Base-by-base conservation (phyloP, 2,797 vertebrate genomes). In the Dallia pectoralis region DNA sequence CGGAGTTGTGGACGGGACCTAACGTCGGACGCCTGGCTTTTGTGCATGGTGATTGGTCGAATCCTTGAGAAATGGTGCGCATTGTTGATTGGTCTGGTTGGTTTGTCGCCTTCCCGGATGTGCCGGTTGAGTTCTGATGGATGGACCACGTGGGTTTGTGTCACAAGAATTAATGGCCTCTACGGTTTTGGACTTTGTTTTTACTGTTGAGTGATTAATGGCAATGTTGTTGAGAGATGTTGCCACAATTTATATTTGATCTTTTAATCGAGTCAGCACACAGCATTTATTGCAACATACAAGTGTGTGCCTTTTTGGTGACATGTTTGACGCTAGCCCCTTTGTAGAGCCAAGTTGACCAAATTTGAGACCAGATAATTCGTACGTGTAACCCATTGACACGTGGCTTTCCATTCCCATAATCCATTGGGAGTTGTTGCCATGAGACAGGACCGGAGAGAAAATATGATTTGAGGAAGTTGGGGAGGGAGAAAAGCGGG, bases 11-110 rank as follows among this genome's bases (percentile, higher is more conserved):
- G 68, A n/a, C n/a, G n/a, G n/a, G n/a, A n/a, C n/a, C n/a, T n/a
- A n/a, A n/a, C n/a, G n/a, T n/a, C n/a, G n/a, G 62, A 72, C 69
- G 70, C 79, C 68, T 74, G 32, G 22, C 72, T 79, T 73, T 79
- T 71, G 74, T 22, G 30, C 69, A 51, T 8, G 64, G 47, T 73
- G 78, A 81, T 74, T 76, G 78, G 70, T 77, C 78, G 72, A 72
- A 83, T 83, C 69, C 79, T 73, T 22, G 74, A 71, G 68, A 44
- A 69, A 73, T 65, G 64, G 65, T 56, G 61, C 27, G 72, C 67
- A 48, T 63, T 74, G 81, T 85, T 49, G 82, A 83, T 84, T 49
- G 82, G 88, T 85, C 61, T 8, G 67, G 78, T 85, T 33, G 47
- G 61, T 81, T 83, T 84, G 77, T 78, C 1, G 62, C 59, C 70